These are phyloP conservation scores for Pterois miles DNA, from an alignment of 2,797 vertebrate genomes.

Conservation along the genomic window DNA sequence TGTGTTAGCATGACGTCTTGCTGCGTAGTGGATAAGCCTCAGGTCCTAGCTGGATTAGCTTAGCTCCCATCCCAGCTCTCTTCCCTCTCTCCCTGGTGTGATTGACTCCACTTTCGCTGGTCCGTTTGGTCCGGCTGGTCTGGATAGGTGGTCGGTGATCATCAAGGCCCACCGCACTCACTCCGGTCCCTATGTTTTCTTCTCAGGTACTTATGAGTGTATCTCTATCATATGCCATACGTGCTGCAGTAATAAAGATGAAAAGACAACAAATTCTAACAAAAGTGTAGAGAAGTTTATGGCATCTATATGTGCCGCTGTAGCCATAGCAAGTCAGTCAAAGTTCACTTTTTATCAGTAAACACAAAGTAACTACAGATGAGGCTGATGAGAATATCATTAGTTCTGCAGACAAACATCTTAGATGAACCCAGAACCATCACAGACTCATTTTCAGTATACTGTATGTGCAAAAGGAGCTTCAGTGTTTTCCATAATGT, in stretches of 20 bases:
- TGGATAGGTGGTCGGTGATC: not conserved
- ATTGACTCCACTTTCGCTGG: not conserved
- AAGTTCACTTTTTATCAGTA: not conserved
- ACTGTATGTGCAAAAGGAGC: not conserved
- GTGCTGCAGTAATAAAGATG: not conserved
- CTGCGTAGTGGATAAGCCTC: not conserved
- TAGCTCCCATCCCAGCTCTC: not conserved
- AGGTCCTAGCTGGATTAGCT: not conserved
- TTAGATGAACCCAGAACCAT: not conserved
- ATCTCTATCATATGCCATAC: not conserved
- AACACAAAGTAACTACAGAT: not conserved
- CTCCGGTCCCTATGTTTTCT: not conserved
- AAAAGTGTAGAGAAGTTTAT: no score
- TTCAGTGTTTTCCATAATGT: not conserved
- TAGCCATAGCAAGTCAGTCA: not conserved
- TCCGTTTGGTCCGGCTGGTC: not conserved
- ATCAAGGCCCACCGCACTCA: not conserved
- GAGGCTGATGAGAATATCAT: not conserved
- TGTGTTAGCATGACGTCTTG: not conserved
- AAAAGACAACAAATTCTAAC: not conserved
- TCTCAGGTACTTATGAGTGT: not conserved
- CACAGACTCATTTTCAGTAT: not conserved
- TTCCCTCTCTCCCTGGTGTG: not conserved
- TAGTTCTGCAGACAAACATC: not conserved
- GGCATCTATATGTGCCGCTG: not conserved